These are phyloP conservation scores for Serilophus lunatus DNA, from an alignment of 2,113 vertebrate species.

Conservation along the genomic window DNA sequence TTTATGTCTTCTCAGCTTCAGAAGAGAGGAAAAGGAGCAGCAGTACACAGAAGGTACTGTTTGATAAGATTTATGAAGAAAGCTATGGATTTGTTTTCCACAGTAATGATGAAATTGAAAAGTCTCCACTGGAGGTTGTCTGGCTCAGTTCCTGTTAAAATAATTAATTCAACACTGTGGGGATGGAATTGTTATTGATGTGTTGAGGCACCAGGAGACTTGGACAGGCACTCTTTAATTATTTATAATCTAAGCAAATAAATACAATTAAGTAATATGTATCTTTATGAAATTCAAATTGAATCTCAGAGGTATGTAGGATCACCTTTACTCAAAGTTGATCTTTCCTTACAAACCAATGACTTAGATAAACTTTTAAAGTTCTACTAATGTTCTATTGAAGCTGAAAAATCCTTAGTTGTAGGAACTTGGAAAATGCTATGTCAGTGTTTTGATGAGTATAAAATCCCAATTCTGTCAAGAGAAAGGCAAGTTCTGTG, in stretches of 20 bases:
- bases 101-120: neutral
- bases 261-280: constrained; percentile 21
- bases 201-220: neutral
- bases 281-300: neutral
- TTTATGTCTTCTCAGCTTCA: neutral
- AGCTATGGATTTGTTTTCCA: neutral
- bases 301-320: neutral
- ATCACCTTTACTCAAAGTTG: constrained; percentile 10
- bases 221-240: neutral
- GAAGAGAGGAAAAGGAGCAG: neutral
- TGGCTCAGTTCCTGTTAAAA: constrained; percentile 1
- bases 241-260: constrained; percentile 46
- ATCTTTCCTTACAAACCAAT: neutral
- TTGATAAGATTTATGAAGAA: neutral
- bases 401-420: neutral
- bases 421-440: neutral
- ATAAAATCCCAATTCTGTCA: no score
- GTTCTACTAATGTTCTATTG: neutral
- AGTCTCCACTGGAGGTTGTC: neutral
- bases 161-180: constrained; percentile 21
- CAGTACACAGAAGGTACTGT: neutral
- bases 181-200: constrained; percentile 3
- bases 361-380: constrained; percentile 16
- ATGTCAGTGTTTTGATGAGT: no score
- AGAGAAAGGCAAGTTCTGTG: no score